phyloP scores from a whole-genome alignment of 2,113 vertebrate genomes.

The Aix galericulata region DNA sequence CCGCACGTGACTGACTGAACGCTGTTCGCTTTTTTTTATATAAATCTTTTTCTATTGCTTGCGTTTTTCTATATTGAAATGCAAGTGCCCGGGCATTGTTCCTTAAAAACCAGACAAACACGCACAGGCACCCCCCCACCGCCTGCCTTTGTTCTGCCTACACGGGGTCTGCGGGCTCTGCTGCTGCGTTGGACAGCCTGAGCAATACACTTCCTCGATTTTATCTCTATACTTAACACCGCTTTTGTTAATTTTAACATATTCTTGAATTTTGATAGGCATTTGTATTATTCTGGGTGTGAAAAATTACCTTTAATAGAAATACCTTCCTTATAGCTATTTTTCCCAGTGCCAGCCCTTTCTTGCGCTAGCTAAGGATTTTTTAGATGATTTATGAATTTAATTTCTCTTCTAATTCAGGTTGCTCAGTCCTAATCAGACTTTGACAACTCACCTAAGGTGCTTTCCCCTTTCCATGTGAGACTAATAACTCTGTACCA shows the following conservation, averaged over 20 bases:
- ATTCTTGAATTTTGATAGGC: background rate
- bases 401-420: constrained; percentile 36
- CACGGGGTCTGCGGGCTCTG: background rate
- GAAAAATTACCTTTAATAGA: background rate
- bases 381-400: constrained; percentile 43
- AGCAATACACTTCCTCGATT: background rate
- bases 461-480: background rate
- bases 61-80: fast-evolving
- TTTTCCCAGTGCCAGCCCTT: background rate
- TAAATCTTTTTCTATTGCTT: background rate
- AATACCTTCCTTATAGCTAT: background rate
- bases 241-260: background rate
- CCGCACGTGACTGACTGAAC: fast-evolving
- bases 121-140: background rate
- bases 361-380: background rate
- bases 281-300: background rate
- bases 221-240: fast-evolving
- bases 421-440: constrained; percentile 33
- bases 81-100: background rate
- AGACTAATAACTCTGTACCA: constrained; percentile 6
- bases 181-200: background rate
- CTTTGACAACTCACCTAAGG: constrained; percentile 30
- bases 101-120: background rate
- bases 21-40: background rate
- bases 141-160: background rate